A percentile compares a stretch with the other conserved stretches of the same genome.
These are phyloP conservation scores for Clepsis dumicolana DNA, from an alignment of 2,888 invertebrate species.

Conservation along the genomic window DNA sequence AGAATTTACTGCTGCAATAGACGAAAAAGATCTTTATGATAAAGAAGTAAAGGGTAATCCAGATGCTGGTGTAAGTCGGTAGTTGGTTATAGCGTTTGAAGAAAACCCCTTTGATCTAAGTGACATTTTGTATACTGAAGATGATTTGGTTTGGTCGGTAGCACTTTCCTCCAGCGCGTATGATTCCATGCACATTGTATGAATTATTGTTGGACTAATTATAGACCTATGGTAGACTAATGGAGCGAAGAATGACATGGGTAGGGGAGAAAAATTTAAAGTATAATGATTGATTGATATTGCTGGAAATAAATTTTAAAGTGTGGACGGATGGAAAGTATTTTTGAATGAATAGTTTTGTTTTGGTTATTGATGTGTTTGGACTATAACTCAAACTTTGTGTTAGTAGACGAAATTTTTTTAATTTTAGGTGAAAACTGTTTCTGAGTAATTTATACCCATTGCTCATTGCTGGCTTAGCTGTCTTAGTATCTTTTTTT, in stretches of 20 bases:
- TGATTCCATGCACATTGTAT: slow-evolving; percentile 65
- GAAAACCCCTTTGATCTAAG: slow-evolving; percentile 78
- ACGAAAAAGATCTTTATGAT: slow-evolving; percentile 51
- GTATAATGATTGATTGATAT: slow-evolving; percentile 44
- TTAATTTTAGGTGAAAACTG: neutral
- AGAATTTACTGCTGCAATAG: neutral
- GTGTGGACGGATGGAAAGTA: slow-evolving; percentile 17
- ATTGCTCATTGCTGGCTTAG: no score
- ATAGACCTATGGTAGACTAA: slow-evolving; percentile 69
- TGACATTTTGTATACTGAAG: slow-evolving; percentile 79
- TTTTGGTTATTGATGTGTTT: slow-evolving; percentile 4
- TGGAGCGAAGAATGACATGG: slow-evolving; percentile 71
- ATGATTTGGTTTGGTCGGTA: slow-evolving; percentile 73
- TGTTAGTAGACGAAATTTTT: neutral
- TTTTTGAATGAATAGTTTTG: slow-evolving; percentile 17
- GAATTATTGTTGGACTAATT: slow-evolving; percentile 68
- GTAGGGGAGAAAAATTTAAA: slow-evolving; percentile 47
- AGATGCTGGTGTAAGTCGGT: slow-evolving; percentile 57
- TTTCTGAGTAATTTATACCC: neutral
- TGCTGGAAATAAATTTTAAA: slow-evolving; percentile 31
- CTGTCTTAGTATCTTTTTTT: no score
- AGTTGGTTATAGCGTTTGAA: slow-evolving; percentile 73
- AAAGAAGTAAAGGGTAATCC: slow-evolving; percentile 49
- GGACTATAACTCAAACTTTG: neutral
- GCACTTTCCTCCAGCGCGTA: slow-evolving; percentile 63